Conservation (phyloP, 2,888 invertebrate genomes). For the Ochlodes sylvanus region DNA sequence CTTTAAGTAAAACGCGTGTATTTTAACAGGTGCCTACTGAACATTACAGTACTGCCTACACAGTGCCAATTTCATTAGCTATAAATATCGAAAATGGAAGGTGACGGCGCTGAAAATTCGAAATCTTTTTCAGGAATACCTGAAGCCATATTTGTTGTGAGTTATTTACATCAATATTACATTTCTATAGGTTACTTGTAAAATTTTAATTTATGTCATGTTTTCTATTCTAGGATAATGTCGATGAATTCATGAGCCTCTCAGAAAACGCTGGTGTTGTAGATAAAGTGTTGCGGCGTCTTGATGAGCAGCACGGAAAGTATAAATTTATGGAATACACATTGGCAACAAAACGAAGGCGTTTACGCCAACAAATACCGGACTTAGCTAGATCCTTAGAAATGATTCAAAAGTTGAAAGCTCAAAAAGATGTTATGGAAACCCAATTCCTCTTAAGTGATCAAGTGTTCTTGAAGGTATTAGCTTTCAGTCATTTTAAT, state of each 20-base stretch:
- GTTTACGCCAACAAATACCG: conserved; percentile 96
- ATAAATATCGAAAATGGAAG: conserved; percentile 66
- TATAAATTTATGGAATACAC: conserved; percentile 99
- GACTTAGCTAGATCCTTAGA: conserved; percentile 96
- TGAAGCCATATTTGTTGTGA: conserved; percentile 94
- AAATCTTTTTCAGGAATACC: conserved; percentile 94
- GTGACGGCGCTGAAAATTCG: conserved; percentile 68
- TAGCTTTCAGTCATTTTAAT: neutral
- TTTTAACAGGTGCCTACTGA: conserved; percentile 3
- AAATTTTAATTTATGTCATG: neutral
- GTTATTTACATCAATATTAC: conserved; percentile 52
- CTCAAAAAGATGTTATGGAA: conserved; percentile 91
- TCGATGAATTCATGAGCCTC: conserved; percentile 95
- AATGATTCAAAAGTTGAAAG: conserved; percentile 95
- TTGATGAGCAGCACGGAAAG: conserved; percentile 97
- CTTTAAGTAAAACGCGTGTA: conserved; percentile 8
- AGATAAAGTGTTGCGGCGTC: conserved; percentile 92
- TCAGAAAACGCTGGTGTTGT: conserved; percentile 93
- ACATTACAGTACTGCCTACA: neutral
- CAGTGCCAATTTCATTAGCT: conserved; percentile 8
- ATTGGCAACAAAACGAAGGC: conserved; percentile 92
- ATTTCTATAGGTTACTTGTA: conserved; percentile 37
- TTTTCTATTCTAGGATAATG: conserved; percentile 91
- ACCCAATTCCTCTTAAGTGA: conserved; percentile 97
- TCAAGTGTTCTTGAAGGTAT: conserved; percentile 91